Conservation (phyloP, 2,888 invertebrate species). For the Megaustenia siamemsis region DNA sequence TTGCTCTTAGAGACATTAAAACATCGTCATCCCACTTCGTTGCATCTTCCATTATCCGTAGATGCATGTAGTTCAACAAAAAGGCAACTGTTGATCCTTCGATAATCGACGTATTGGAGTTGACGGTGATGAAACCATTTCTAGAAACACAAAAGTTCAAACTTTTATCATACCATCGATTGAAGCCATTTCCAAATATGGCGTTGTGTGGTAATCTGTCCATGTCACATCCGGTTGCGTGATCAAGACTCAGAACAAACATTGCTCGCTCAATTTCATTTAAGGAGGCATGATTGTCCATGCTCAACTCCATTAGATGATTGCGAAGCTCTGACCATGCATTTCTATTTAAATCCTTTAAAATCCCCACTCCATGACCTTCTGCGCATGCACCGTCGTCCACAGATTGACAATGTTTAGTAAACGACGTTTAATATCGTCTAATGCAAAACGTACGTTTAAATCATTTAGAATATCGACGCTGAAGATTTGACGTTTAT, state of each 20-base stretch:
- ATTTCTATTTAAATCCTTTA: constrained; percentile 14
- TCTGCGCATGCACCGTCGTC: background rate
- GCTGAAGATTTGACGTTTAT: constrained; percentile 36
- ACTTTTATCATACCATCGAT: constrained; percentile 50
- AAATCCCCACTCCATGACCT: constrained; percentile 10
- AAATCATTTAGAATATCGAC: background rate
- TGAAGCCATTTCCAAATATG: constrained; percentile 45
- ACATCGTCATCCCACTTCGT: constrained; percentile 49
- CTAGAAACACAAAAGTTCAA: constrained; percentile 30
- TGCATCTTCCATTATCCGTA: constrained; percentile 45
- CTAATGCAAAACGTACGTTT: background rate
- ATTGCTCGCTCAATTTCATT: constrained; percentile 33
- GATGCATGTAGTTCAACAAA: constrained; percentile 43
- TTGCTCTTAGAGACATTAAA: background rate
- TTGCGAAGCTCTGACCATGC: constrained; percentile 20
- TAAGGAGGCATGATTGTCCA: constrained; percentile 12
- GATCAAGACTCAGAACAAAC: constrained; percentile 40
- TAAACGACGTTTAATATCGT: background rate
- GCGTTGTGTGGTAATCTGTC: constrained; percentile 17
- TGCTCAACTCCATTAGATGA: constrained; percentile 12
- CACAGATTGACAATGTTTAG: background rate
- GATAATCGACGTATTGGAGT: constrained; percentile 7
- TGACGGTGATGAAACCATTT: constrained; percentile 41
- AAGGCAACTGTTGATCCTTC: constrained; percentile 30
- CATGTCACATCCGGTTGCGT: background rate